Base-by-base conservation (phyloP, 2,888 invertebrate species). In the Cephus nigrinus region DNA sequence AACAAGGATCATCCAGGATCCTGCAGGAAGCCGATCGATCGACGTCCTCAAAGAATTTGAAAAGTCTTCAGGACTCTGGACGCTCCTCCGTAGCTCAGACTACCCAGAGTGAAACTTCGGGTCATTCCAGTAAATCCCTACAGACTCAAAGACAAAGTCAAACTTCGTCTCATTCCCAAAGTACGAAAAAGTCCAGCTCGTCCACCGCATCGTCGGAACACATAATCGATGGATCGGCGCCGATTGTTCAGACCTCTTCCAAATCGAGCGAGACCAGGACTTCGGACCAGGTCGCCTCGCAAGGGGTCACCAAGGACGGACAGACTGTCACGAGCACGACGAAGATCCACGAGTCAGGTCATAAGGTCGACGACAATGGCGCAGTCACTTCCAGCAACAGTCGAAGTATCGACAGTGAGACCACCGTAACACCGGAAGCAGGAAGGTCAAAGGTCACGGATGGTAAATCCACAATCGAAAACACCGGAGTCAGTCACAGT, bases 361-460 rank as follows among this genome's bases (percentile, higher is more conserved):
- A 84, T 30, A 86, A 79, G n/a, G 31, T 87, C 23, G 86, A 90
- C 40, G 85, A 89, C 68, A 87, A 90, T 40, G 90, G 90, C 1
- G 84, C 77, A 23, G 80, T 85, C 4, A 80, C 84, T 5, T 83
- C 86, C n/a, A 83, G 84, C 35, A 84, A 84, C 72, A 86, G 84
- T 32, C 86, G 84, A 23, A 87, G 78, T 73, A 82, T 88, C 1
- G 86, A 89, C 69, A 85, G 78, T 32, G 86, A 90, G 75, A 85
- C 79, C 5, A 86, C 78, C 9, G 73, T 86, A 11, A 35, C 82
- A 31, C 86, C 86, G 36, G 75, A 23, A 9, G 12, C 31, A 15
- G 71, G 71, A 32, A 55, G 23, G 40, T 5, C 40, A 23, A 23
- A 5, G 23, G 40, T 55, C 23, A 55, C 71, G 74, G 71, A 31